phyloP scores from a whole-genome alignment of 2,888 invertebrate genomes.

The Acronicta psi region DNA sequence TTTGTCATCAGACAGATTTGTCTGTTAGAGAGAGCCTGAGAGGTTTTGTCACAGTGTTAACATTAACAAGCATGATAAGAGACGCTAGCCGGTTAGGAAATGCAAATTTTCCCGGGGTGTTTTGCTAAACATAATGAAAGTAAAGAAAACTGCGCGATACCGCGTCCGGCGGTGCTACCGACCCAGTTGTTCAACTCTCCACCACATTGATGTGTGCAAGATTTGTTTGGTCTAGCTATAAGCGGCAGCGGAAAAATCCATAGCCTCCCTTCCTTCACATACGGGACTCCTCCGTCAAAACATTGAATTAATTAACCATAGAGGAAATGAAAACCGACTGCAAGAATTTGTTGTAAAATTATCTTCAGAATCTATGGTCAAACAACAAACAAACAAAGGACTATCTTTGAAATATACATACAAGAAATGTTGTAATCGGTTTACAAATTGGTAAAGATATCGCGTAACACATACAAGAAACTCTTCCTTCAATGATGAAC shows the following conservation, averaged over 20 bases:
- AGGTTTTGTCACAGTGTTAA: not conserved
- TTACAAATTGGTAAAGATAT: too few relatives aligned
- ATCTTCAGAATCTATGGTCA: too few relatives aligned
- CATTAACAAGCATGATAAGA: not conserved
- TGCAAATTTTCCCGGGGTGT: slow-evolving; percentile 45
- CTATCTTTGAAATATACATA: too few relatives aligned
- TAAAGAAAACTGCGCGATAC: slow-evolving; percentile 53
- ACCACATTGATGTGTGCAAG: slow-evolving; percentile 57
- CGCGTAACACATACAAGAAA: too few relatives aligned
- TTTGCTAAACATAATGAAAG: slow-evolving; percentile 53
- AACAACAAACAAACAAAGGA: too few relatives aligned
- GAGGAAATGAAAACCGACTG: too few relatives aligned
- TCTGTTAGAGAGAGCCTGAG: too few relatives aligned
- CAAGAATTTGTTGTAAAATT: too few relatives aligned
- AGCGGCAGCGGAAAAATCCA: slow-evolving; percentile 12
- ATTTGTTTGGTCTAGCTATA: slow-evolving; percentile 36
- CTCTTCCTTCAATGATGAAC: too few relatives aligned
- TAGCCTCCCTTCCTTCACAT: not conserved
- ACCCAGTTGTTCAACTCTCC: slow-evolving; percentile 69
- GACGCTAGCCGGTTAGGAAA: slow-evolving; percentile 8
- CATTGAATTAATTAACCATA: too few relatives aligned
- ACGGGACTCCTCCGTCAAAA: too few relatives aligned
- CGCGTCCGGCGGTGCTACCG: slow-evolving; percentile 46
- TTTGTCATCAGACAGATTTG: not conserved
- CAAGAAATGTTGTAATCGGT: too few relatives aligned